phyloP scores from a whole-genome alignment of 2,113 vertebrate species.

The Cryptoleucopteryx plumbea region DNA sequence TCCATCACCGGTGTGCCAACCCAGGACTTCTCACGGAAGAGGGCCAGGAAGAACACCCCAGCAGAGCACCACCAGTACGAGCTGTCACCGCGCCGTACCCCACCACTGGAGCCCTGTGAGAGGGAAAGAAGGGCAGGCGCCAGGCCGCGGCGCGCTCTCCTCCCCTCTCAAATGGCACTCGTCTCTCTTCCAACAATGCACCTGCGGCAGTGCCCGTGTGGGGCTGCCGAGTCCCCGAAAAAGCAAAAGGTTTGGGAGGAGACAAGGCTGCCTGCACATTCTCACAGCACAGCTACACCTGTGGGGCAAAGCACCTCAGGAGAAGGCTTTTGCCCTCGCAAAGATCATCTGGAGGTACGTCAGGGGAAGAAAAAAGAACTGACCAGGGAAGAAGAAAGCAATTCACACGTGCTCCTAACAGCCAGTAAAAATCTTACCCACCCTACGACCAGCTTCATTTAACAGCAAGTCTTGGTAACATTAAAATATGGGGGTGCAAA shows the following conservation, averaged over 20 bases:
- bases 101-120: not conserved
- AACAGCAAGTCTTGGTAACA: not conserved
- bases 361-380: not conserved
- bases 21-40: not conserved
- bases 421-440: not conserved
- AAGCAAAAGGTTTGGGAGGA: not conserved
- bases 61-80: rapidly evolving
- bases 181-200: not conserved
- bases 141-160: rapidly evolving
- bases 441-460: not conserved
- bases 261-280: not conserved
- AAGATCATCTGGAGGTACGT: not conserved
- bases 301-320: not conserved
- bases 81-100: not conserved
- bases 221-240: rapidly evolving
- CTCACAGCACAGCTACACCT: not conserved
- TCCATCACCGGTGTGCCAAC: not conserved
- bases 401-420: not conserved
- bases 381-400: not conserved
- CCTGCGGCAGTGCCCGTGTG: rapidly evolving
- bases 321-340: not conserved
- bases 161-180: rapidly evolving
- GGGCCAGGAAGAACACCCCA: not conserved
- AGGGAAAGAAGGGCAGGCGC: not conserved
- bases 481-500: not conserved